Conservation (phyloP, 2,888 invertebrate genomes). For the Acanthosepion lycidas region DNA sequence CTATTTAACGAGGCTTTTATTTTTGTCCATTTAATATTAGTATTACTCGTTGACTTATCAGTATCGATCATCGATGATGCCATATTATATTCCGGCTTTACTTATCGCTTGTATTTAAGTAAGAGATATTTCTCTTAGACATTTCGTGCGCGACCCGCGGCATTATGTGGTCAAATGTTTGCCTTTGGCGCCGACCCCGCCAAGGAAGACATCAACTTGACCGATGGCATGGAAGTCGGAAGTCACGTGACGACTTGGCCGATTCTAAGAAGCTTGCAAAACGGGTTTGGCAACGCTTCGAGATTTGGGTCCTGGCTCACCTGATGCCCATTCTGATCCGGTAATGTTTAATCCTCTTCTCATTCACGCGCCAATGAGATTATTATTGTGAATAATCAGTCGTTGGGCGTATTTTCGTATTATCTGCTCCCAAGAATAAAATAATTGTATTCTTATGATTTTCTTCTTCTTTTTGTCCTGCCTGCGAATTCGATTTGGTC, state of each 20-base stretch:
- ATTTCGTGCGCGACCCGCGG: background rate
- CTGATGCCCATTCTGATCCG: constrained; percentile 1
- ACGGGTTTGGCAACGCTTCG: background rate
- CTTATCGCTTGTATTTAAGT: background rate
- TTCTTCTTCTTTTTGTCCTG: background rate
- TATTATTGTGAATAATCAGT: background rate
- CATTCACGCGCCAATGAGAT: constrained; percentile 4
- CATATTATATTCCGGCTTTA: background rate
- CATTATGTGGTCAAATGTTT: background rate
- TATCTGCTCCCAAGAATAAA: background rate
- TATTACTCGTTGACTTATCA: background rate
- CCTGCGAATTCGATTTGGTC: background rate
- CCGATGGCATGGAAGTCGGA: background rate
- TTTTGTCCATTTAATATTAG: background rate
- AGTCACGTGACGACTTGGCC: background rate
- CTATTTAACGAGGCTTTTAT: background rate
- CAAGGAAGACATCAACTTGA: background rate
- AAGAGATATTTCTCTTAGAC: background rate
- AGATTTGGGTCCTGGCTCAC: background rate
- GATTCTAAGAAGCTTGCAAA: background rate
- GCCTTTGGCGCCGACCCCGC: background rate
- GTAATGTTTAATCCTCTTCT: constrained; percentile 33
- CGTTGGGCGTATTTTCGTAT: background rate
- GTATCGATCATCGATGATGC: background rate
- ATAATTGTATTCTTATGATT: background rate